These are phyloP conservation scores for Parapsyche elsis DNA, from an alignment of 1,140 invertebrate genomes.

Conservation along the genomic window DNA sequence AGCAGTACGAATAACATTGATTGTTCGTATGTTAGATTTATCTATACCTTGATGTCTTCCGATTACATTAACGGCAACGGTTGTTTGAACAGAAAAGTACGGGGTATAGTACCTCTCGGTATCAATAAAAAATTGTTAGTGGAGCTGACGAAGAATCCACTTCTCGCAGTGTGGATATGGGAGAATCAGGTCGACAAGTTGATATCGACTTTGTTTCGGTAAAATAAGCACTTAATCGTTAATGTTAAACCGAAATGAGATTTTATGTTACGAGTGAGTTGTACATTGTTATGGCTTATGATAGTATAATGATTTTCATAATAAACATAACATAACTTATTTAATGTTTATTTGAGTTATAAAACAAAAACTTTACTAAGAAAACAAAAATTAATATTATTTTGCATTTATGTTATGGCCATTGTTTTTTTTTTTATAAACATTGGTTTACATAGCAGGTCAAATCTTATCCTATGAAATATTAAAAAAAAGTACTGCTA, in stretches of 20 bases:
- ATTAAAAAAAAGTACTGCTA: too few species aligned
- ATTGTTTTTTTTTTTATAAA: not conserved
- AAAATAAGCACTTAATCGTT: not conserved
- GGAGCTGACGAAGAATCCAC: constrained; percentile 62
- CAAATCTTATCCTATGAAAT: not conserved
- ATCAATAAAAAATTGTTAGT: constrained; percentile 60
- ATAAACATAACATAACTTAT: too few species aligned
- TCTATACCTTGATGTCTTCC: constrained; percentile 65
- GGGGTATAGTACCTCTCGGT: constrained; percentile 63
- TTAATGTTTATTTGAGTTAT: too few species aligned
- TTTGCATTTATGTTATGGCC: not conserved
- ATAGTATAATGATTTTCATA: too few species aligned
- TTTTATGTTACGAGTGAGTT: too few species aligned
- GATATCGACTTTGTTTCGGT: constrained; percentile 31
- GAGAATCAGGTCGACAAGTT: constrained; percentile 58
- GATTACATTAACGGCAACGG: constrained; percentile 65
- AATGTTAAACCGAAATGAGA: too few species aligned
- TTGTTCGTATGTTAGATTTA: constrained; percentile 65
- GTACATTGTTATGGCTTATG: too few species aligned
- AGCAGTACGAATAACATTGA: constrained; percentile 65
- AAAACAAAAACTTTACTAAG: too few species aligned
- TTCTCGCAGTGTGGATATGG: constrained; percentile 64
- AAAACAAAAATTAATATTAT: not conserved
- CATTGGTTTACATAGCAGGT: not conserved
- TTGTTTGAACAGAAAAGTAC: constrained; percentile 65